Evolutionary conservation across 2,797 vertebrate species (phyloP).

Genomic region (Anomalospiza imberbis): DNA sequence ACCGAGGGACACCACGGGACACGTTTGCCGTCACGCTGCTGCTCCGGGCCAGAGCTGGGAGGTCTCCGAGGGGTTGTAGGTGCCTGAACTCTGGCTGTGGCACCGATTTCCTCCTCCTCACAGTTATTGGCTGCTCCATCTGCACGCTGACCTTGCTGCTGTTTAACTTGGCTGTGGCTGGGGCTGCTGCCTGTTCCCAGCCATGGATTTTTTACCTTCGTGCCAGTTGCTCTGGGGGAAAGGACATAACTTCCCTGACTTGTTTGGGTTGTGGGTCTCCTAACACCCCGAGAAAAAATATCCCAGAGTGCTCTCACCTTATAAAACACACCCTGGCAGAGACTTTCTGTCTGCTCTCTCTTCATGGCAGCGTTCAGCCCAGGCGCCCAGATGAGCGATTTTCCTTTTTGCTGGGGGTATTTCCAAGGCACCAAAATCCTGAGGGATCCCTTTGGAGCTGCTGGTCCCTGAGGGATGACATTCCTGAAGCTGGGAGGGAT

Average conservation of each 20-base stretch:
- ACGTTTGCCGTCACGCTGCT: accelerated
- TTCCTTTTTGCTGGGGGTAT: not conserved
- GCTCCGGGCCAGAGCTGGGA: accelerated
- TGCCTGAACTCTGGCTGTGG: not conserved
- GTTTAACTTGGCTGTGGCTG: conserved; percentile 12
- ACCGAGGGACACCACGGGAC: not conserved
- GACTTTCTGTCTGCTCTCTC: not conserved
- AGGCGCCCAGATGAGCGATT: not conserved
- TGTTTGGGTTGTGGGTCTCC: not conserved
- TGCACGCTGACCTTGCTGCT: not conserved
- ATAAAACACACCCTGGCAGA: not conserved
- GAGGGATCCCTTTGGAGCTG: not conserved
- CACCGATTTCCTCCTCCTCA: not conserved
- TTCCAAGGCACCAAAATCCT: not conserved
- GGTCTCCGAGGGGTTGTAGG: not conserved
- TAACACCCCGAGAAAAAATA: not conserved
- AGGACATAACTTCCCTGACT: not conserved
- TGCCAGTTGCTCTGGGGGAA: conserved; percentile 1
- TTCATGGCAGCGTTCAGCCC: accelerated
- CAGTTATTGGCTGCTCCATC: not conserved
- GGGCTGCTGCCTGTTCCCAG: not conserved
- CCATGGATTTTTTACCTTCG: not conserved
- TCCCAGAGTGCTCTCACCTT: not conserved
- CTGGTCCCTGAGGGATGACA: not conserved
- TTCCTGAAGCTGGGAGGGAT: not conserved